A percentile compares a stretch with the other conserved stretches of the same genome.
These are phyloP conservation scores for Caenorhabditis sp. DNA, from an alignment of 2,888 invertebrate genomes.

Conservation along the genomic window DNA sequence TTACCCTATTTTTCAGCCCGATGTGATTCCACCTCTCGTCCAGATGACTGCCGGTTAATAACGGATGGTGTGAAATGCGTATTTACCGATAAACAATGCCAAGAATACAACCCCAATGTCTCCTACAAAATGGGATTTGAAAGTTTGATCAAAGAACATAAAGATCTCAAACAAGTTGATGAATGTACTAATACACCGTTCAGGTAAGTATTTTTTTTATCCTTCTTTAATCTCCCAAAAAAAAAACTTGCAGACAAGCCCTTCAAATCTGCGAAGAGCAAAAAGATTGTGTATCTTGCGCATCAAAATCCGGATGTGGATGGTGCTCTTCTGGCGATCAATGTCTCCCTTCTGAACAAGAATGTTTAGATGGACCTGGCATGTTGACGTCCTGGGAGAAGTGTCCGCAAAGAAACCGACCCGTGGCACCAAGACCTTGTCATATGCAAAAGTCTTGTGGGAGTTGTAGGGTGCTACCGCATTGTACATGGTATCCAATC, in stretches of 20 bases:
- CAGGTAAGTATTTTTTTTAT: too few relatives aligned
- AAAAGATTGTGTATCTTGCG: slow-evolving; percentile 63
- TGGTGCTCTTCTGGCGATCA: slow-evolving; percentile 68
- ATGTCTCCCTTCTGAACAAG: slow-evolving; percentile 51
- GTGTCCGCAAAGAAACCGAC: slow-evolving; percentile 27
- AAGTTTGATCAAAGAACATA: slow-evolving; percentile 37
- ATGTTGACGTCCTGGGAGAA: slow-evolving; percentile 54
- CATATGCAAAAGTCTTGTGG: slow-evolving; percentile 61
- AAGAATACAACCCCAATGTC: slow-evolving; percentile 36
- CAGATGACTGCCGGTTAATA: slow-evolving; percentile 55
- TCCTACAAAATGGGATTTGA: slow-evolving; percentile 45
- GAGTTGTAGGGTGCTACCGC: slow-evolving; percentile 58
- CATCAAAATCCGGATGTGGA: slow-evolving; percentile 63
- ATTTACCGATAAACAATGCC: slow-evolving; percentile 37
- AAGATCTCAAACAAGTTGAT: slow-evolving; percentile 26
- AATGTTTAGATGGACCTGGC: slow-evolving; percentile 55
- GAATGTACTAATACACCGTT: slow-evolving; percentile 42
- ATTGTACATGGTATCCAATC: slow-evolving; percentile 66
- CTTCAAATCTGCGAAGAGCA: slow-evolving; percentile 60
- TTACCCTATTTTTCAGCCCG: slow-evolving; percentile 53
- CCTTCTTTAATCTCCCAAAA: too few relatives aligned
- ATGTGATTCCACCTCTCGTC: slow-evolving; percentile 47
- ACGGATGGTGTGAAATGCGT: slow-evolving; percentile 58
- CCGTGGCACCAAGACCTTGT: slow-evolving; percentile 45
- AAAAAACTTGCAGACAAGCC: slow-evolving; percentile 22